These are phyloP conservation scores for Bombus superbus DNA, from an alignment of 1,140 invertebrate genomes.

Conservation along the genomic window DNA sequence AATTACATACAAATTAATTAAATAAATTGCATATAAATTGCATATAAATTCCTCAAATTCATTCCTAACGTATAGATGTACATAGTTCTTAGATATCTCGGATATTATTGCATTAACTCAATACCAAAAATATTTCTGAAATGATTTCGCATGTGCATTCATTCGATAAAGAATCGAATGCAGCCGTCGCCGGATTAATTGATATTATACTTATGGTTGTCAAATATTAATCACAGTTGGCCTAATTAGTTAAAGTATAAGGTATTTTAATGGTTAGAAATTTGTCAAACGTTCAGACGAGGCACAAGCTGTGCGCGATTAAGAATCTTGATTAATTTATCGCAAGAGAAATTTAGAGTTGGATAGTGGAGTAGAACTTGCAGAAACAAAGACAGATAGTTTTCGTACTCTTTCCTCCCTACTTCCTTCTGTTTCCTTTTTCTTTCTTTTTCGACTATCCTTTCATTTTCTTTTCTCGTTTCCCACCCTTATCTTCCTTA, in stretches of 20 bases:
- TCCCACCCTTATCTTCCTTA: background rate
- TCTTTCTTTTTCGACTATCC: background rate
- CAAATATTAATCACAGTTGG: background rate
- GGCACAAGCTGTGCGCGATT: background rate
- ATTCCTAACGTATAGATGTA: background rate
- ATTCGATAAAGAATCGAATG: background rate
- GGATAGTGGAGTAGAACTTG: no score
- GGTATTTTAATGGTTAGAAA: background rate
- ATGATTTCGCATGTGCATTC: background rate
- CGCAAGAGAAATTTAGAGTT: no score
- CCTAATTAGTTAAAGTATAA: background rate
- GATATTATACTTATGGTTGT: background rate
- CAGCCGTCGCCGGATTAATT: background rate
- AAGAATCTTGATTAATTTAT: background rate
- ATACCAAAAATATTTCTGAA: background rate
- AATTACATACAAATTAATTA: background rate
- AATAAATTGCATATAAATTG: background rate
- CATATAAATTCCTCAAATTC: background rate
- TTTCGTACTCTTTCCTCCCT: no score
- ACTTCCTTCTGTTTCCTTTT: background rate
- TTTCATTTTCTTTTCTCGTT: background rate
- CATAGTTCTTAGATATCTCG: background rate
- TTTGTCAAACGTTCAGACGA: background rate
- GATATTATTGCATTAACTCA: background rate
- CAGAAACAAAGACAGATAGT: no score